Evolutionary conservation across 2,113 vertebrate genomes (phyloP).

Genomic region (Dasyurus viverrinus): DNA sequence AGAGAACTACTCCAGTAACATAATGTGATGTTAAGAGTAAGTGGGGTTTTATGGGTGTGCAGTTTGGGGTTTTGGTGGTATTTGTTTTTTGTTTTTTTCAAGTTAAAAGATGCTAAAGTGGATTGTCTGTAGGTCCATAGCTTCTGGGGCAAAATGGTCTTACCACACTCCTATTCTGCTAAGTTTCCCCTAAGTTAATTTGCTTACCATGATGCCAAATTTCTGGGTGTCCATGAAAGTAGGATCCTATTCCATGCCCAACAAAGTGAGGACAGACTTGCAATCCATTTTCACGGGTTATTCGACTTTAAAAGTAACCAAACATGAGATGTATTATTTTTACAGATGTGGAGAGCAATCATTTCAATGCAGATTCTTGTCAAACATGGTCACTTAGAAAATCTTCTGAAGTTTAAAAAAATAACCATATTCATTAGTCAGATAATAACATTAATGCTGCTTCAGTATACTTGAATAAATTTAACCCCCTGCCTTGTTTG

Average conservation of each 20-base stretch:
- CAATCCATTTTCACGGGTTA: slow-evolving; percentile 87
- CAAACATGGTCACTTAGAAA: slow-evolving; percentile 59
- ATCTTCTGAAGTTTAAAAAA: slow-evolving; percentile 54
- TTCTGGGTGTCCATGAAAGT: slow-evolving; percentile 96
- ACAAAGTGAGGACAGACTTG: slow-evolving; percentile 94
- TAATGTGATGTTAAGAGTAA: slow-evolving; percentile 51
- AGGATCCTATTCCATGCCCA: slow-evolving; percentile 96
- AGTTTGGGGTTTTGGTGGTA: not conserved
- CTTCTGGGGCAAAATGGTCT: slow-evolving; percentile 15
- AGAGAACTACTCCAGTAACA: slow-evolving; percentile 47
- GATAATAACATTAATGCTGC: slow-evolving; percentile 29
- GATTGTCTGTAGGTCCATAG: slow-evolving; percentile 15
- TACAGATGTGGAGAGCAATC: not conserved
- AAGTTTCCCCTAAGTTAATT: slow-evolving; percentile 11
- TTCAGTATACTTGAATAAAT: slow-evolving; percentile 50
- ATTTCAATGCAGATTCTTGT: slow-evolving; percentile 42
- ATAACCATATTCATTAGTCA: slow-evolving; percentile 46
- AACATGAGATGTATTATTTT: slow-evolving; percentile 63
- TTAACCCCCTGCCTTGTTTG: slow-evolving; percentile 6
- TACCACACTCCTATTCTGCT: not conserved
- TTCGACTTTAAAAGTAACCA: slow-evolving; percentile 83
- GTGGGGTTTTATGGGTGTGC: not conserved
- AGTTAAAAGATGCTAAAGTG: not conserved
- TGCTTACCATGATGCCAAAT: slow-evolving; percentile 97
- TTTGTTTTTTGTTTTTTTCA: not conserved